Conservation (phyloP, 1,140 invertebrate genomes). For the Pogonomyrmex barbatus region DNA sequence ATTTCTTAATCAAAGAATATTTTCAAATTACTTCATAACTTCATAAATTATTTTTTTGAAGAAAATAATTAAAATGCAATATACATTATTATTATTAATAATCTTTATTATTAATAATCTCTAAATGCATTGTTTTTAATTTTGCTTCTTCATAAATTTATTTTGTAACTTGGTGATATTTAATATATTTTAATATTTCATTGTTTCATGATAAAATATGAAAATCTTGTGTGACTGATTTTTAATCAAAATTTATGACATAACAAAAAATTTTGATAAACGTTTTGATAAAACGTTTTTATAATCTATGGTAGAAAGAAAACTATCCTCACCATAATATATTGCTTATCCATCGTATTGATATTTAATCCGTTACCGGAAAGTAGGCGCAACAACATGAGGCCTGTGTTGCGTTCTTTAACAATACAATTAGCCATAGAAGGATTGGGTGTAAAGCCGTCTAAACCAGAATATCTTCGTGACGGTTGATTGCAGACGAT, state of each 20-base stretch:
- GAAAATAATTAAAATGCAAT: neutral
- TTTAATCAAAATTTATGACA: neutral
- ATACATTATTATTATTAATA: too few relatives aligned
- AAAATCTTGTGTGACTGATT: neutral
- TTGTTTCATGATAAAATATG: too few relatives aligned
- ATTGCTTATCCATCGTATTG: slow-evolving; percentile 86
- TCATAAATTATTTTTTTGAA: neutral
- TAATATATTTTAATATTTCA: too few relatives aligned
- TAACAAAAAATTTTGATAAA: neutral
- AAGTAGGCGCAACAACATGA: slow-evolving; percentile 90
- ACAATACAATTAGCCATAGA: slow-evolving; percentile 89
- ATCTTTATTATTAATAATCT: too few relatives aligned
- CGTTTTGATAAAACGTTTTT: neutral
- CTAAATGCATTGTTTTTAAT: too few relatives aligned
- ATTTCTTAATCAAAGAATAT: neutral
- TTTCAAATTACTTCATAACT: neutral
- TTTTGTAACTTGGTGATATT: neutral
- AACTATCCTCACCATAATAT: slow-evolving; percentile 84
- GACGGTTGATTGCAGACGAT: slow-evolving; percentile 86
- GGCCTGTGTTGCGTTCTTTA: slow-evolving; percentile 90
- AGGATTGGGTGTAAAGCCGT: slow-evolving; percentile 70
- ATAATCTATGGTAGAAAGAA: slow-evolving; percentile 2
- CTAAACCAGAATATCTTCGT: slow-evolving; percentile 78
- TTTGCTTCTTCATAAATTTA: too few relatives aligned
- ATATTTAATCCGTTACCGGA: slow-evolving; percentile 88